Conservation (phyloP, 2,888 invertebrate genomes). For the Ichneumon xanthorius region DNA sequence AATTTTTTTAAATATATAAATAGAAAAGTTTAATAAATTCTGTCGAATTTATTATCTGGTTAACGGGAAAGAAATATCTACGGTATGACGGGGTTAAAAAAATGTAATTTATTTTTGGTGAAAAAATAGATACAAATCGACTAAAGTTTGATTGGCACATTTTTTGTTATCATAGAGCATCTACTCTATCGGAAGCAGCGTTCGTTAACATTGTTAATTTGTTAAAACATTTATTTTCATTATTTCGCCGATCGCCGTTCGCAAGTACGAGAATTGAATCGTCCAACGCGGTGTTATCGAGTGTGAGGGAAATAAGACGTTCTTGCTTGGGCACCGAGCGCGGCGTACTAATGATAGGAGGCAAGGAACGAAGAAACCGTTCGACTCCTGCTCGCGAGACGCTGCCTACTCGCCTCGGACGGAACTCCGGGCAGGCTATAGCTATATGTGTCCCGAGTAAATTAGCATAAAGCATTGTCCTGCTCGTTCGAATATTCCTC, state of each 20-base stretch:
- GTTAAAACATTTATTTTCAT: neutral
- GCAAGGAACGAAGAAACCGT: conserved; percentile 8
- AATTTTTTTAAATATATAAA: too few species aligned
- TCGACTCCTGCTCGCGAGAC: conserved; percentile 6
- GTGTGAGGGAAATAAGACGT: conserved; percentile 10
- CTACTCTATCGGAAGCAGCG: too few species aligned
- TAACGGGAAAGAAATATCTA: too few species aligned
- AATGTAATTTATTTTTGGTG: too few species aligned
- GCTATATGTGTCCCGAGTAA: conserved; percentile 47
- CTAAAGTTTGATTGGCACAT: too few species aligned
- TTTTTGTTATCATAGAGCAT: too few species aligned
- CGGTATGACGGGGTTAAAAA: too few species aligned
- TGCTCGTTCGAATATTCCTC: conserved; percentile 68
- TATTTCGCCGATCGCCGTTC: neutral
- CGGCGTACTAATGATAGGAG: conserved; percentile 5
- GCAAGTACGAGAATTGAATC: neutral
- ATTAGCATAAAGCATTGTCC: conserved; percentile 82
- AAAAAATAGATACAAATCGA: too few species aligned
- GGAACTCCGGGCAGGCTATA: conserved; percentile 42
- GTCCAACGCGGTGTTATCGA: neutral
- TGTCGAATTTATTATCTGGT: too few species aligned
- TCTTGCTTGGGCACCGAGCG: neutral
- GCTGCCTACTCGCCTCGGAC: conserved; percentile 37
- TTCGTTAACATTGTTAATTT: neutral
- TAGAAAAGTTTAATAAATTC: too few species aligned